Percentiles rank a stretch among this genome's conserved stretches.
phyloP scores from a whole-genome alignment of 1,140 invertebrate species.

The Probaryconus sp. region DNA sequence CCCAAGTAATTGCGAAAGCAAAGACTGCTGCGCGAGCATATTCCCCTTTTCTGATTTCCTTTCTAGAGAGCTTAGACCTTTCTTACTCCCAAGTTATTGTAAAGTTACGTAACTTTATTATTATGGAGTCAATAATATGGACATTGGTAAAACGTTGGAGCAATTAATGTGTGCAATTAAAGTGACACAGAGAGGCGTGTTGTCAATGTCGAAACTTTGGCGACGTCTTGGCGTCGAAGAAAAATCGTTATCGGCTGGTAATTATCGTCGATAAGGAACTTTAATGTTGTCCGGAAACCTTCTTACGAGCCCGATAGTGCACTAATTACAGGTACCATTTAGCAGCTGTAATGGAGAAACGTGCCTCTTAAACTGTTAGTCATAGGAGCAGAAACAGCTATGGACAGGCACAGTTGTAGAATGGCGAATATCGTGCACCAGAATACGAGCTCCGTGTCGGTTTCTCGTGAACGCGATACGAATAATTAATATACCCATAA shows the following conservation, averaged over 20 bases:
- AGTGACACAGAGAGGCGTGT: background rate
- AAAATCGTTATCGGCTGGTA: slow-evolving; percentile 20
- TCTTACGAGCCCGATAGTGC: slow-evolving; percentile 14
- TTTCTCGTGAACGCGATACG: slow-evolving; percentile 64
- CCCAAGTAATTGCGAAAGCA: slow-evolving; percentile 35
- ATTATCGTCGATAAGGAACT: slow-evolving; percentile 22
- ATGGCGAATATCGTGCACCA: slow-evolving; percentile 55
- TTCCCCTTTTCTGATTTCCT: slow-evolving; percentile 29
- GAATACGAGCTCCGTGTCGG: slow-evolving; percentile 51
- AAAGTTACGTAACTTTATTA: slow-evolving; percentile 5
- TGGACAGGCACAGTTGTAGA: slow-evolving; percentile 57
- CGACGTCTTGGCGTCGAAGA: no score
- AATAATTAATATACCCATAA: slow-evolving; percentile 70
- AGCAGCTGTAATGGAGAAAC: slow-evolving; percentile 42
- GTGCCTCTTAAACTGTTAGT: slow-evolving; percentile 45
- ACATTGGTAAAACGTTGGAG: slow-evolving; percentile 1
- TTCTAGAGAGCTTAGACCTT: background rate
- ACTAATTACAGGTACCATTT: slow-evolving; percentile 50
- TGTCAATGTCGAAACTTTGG: background rate
- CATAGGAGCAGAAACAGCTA: slow-evolving; percentile 16
- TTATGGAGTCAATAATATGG: no score
- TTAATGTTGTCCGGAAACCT: background rate
- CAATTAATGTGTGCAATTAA: slow-evolving; percentile 10
- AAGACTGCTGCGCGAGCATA: slow-evolving; percentile 41
- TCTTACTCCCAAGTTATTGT: slow-evolving; percentile 10